Percentiles rank a stretch among this genome's conserved stretches.
These are phyloP conservation scores for Malurus cyaneus DNA, from an alignment of 2,113 vertebrate species.

Conservation along the genomic window DNA sequence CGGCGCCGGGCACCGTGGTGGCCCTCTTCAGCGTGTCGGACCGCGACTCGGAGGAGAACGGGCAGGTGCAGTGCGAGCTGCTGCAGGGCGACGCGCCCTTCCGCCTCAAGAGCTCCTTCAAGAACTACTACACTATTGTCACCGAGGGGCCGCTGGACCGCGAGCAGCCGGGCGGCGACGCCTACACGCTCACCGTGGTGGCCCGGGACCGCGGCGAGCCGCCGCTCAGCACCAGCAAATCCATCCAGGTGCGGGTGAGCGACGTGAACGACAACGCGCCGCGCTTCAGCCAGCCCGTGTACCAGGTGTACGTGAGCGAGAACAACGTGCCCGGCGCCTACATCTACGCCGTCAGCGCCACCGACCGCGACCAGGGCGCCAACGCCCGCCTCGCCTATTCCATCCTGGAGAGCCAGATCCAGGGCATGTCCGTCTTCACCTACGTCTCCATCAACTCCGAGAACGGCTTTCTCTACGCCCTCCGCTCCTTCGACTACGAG, in stretches of 20 bases:
- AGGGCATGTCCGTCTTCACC: constrained; percentile 97
- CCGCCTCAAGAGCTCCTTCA: constrained; percentile 91
- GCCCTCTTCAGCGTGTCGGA: constrained; percentile 94
- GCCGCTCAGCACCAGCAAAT: constrained; percentile 87
- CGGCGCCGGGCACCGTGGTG: constrained; percentile 91
- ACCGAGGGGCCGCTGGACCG: constrained; percentile 91
- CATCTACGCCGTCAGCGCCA: constrained; percentile 93
- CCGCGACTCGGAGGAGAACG: constrained; percentile 91
- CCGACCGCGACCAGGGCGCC: constrained; percentile 88
- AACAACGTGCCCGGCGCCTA: constrained; percentile 97
- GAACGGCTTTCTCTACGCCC: constrained; percentile 93
- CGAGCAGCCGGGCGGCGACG: constrained; percentile 83
- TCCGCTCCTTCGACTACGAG: constrained; percentile 96
- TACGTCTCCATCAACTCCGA: constrained; percentile 98
- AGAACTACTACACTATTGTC: constrained; percentile 94
- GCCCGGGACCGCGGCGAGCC: constrained; percentile 89
- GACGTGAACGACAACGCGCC: constrained; percentile 97
- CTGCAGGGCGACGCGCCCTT: constrained; percentile 92
- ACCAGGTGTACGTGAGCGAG: constrained; percentile 95
- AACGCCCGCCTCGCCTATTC: constrained; percentile 91
- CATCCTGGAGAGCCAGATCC: constrained; percentile 93
- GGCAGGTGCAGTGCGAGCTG: constrained; percentile 91
- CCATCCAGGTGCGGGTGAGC: constrained; percentile 91
- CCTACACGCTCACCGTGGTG: constrained; percentile 91
- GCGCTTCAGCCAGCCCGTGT: constrained; percentile 88